Evolutionary conservation across 2,888 invertebrate species (phyloP), one percentile per base, ranked within the genome.

Genomic region (Mesochorus sp.): DNA sequence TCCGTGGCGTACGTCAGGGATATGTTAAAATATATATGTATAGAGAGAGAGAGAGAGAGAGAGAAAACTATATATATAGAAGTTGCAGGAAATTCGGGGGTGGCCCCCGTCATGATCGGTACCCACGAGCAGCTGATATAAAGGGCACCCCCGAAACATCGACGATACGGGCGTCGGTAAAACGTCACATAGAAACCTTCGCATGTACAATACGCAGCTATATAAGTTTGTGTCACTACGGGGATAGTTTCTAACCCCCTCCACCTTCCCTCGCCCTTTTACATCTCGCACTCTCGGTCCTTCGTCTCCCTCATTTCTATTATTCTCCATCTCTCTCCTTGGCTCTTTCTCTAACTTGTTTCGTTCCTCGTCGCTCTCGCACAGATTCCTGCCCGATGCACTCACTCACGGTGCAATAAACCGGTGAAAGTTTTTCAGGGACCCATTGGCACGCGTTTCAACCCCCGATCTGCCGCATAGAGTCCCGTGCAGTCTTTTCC

Each of bases 111-210:
- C 79, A 26, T 19, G 51, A 62, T 74, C 53, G 31, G 74, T 81
- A 83, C 82, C 83, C 81, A 85, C 80, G 85, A 84, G 87, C 89
- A 90, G 89, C 89, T 89, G 89, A 90, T 88, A 85, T n/a, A n/a
- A n/a, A 82, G 85, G 81, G 77, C 83, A 81, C 81, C 81, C 81
- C 80, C 73, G 62, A 53, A 64, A 59, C 17, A 68, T 67, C 42
- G 53, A 26, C 49, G 47, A 74, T 81, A 61, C 57, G 44, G 64
- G 49, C 26, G 80, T 61, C 47, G 47, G 37, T 28, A 21, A 17
- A 59, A 57, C 24, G 37, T 34, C 34, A 24, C 47, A 66, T 37
- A 61, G 61, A 42, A 57, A 14, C 28, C 34, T 31, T n/a, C n/a
- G n/a, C 37, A 6, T 37, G 1, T 12, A 42, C 62, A 24, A n/a